Conservation (phyloP, 1,140 invertebrate species). For the Bombus confusus region DNA sequence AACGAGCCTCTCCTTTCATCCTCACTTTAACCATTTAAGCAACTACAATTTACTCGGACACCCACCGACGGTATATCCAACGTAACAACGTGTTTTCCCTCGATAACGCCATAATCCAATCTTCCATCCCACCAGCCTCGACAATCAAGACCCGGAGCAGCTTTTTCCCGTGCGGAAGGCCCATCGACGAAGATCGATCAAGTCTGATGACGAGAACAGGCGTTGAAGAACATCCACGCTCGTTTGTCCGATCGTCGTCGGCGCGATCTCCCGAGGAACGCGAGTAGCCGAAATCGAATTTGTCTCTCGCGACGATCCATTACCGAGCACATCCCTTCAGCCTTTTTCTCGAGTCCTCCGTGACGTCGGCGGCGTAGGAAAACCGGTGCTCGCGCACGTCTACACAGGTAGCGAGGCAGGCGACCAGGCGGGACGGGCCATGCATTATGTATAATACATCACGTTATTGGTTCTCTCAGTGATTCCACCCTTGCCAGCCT, state of each 20-base stretch:
- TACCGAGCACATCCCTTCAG: slow-evolving; percentile 63
- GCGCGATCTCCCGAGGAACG: not conserved
- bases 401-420: slow-evolving; percentile 67
- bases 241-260: slow-evolving; percentile 26
- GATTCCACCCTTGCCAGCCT: slow-evolving; percentile 81
- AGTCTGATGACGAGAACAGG: slow-evolving; percentile 19
- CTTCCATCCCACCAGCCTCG: not conserved
- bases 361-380: not conserved
- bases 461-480: slow-evolving; percentile 82
- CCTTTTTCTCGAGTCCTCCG: slow-evolving; percentile 47
- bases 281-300: slow-evolving; percentile 68
- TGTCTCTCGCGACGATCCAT: slow-evolving; percentile 72
- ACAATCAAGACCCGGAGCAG: not conserved
- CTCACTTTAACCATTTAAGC: not conserved
- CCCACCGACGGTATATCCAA: not conserved
- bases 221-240: slow-evolving; percentile 16
- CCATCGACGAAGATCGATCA: slow-evolving; percentile 22
- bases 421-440: slow-evolving; percentile 72
- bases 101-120: not conserved
- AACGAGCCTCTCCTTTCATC: not conserved
- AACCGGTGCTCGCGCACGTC: slow-evolving; percentile 61
- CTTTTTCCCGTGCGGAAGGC: not conserved
- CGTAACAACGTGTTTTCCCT: not conserved
- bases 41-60: not conserved
- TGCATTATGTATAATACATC: slow-evolving; percentile 83